These are phyloP conservation scores for Dipodomys spectabilis DNA, from an alignment of 2,113 vertebrate genomes.

Conservation along the genomic window DNA sequence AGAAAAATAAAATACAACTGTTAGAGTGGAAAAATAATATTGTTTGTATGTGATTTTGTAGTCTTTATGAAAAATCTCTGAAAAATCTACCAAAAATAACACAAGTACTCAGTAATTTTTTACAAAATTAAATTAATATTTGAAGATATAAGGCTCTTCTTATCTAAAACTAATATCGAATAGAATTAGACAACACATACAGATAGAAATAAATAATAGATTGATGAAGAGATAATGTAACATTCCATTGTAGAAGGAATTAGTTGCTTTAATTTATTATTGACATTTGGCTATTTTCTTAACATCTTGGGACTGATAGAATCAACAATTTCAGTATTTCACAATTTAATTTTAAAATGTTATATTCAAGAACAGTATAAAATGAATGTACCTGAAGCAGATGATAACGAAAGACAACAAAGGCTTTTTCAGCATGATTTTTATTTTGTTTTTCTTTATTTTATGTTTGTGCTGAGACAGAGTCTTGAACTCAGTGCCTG, in stretches of 20 bases:
- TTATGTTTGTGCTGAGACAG: no score
- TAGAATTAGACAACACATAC: background rate
- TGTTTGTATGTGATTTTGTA: background rate
- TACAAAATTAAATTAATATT: background rate
- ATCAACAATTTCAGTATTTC: background rate
- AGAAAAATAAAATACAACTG: background rate
- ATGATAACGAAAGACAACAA: no score
- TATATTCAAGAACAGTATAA: background rate
- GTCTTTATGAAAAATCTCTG: background rate
- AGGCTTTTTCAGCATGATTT: background rate
- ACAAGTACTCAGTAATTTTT: background rate
- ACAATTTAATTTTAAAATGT: background rate
- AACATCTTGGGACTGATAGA: background rate
- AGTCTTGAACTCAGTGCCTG: no score
- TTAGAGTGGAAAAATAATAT: background rate
- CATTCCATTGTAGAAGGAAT: background rate
- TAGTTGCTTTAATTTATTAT: background rate
- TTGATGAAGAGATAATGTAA: background rate
- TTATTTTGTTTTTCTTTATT: background rate
- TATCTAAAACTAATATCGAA: background rate
- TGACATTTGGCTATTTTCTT: background rate
- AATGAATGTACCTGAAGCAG: background rate
- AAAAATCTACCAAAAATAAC: background rate
- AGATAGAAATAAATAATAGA: background rate
- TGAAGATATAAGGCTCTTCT: background rate